These are phyloP conservation scores for Pterocles burchelli DNA, from an alignment of 2,113 vertebrate species.

Conservation along the genomic window DNA sequence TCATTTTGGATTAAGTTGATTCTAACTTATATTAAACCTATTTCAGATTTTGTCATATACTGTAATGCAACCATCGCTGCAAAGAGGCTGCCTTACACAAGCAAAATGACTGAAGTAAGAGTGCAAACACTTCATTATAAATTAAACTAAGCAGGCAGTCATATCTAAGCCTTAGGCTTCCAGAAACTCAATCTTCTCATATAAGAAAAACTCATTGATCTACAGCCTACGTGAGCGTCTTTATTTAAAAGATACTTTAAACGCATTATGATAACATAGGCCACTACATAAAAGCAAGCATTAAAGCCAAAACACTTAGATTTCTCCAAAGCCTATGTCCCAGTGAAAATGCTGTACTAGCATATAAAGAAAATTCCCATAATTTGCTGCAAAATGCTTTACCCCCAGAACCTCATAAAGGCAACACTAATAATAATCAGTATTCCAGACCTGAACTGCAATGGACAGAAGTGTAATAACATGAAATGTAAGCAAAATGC, in stretches of 20 bases:
- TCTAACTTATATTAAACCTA: constrained; percentile 33
- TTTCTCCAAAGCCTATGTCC: neutral
- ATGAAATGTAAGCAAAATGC: neutral
- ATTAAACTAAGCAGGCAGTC: constrained; percentile 32
- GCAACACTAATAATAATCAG: neutral
- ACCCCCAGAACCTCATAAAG: neutral
- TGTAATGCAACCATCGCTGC: neutral
- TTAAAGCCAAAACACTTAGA: neutral
- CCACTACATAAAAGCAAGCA: neutral
- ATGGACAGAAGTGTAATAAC: neutral
- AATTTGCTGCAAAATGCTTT: neutral
- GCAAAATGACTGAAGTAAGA: neutral
- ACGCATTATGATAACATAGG: neutral
- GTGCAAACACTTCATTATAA: neutral
- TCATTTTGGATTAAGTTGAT: constrained; percentile 45
- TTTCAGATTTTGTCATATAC: neutral
- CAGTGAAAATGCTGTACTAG: neutral
- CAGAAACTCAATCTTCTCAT: neutral
- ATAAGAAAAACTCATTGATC: neutral
- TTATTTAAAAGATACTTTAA: constrained; percentile 7
- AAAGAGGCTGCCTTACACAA: neutral
- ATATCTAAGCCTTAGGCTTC: neutral
- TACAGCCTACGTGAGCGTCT: neutral
- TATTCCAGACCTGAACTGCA: neutral
- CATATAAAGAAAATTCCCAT: neutral